Evolutionary conservation across 1,140 invertebrate species (phyloP).

Genomic region (Camponotus vicinus): DNA sequence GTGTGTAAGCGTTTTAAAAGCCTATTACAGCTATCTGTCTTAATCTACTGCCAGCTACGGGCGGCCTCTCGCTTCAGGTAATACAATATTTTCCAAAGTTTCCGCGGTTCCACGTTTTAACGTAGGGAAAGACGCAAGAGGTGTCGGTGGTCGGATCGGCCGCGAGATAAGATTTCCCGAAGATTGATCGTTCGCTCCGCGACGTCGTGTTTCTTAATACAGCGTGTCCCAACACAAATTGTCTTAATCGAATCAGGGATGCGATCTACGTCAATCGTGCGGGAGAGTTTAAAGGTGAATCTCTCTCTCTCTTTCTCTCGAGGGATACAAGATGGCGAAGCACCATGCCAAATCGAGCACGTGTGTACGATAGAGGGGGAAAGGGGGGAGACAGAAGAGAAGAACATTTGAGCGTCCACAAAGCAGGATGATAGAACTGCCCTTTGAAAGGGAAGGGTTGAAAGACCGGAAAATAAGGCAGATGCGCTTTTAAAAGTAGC

Average conservation of each 20-base stretch:
- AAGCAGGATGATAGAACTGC: conserved; percentile 52
- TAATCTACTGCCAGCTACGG: conserved; percentile 70
- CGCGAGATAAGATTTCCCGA: conserved; percentile 69
- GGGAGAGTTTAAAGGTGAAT: conserved; percentile 38
- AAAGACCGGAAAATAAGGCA: conserved; percentile 25
- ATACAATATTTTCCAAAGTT: conserved; percentile 75
- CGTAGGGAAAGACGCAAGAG: conserved; percentile 37
- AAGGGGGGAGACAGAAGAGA: conserved; percentile 40
- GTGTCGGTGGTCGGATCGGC: conserved; percentile 72
- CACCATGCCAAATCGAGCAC: conserved; percentile 74
- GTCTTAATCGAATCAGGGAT: conserved; percentile 68
- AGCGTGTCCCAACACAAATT: conserved; percentile 58
- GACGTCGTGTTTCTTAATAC: conserved; percentile 50
- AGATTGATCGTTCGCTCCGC: conserved; percentile 70
- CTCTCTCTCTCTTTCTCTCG: background rate
- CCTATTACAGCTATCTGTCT: conserved; percentile 71
- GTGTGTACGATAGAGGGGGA: conserved; percentile 50
- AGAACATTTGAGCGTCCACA: conserved; percentile 45
- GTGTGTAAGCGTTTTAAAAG: conserved; percentile 74
- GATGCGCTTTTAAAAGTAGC: background rate
- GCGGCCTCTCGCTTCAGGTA: conserved; percentile 50
- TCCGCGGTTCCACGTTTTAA: conserved; percentile 30
- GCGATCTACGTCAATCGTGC: conserved; percentile 33
- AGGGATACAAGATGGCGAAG: conserved; percentile 70
- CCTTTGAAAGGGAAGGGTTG: conserved; percentile 57